These are phyloP conservation scores for Hapalemur alaotrensis DNA, from an alignment of 2,797 vertebrate species.

Conservation along the genomic window DNA sequence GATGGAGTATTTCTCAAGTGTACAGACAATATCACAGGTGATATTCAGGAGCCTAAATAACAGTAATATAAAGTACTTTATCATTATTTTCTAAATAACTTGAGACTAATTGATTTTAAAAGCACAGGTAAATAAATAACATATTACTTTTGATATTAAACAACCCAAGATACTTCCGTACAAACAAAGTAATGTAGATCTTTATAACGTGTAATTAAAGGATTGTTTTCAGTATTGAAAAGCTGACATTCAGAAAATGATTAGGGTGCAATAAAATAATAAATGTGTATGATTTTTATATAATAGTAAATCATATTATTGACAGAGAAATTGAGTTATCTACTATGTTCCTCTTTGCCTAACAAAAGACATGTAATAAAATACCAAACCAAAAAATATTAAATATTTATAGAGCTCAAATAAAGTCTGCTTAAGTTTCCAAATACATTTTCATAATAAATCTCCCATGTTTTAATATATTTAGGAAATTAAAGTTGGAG, in stretches of 20 bases:
- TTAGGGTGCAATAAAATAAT: not conserved
- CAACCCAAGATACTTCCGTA: not conserved
- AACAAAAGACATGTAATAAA: not conserved
- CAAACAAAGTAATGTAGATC: conserved; percentile 4
- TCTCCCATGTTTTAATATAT: not conserved
- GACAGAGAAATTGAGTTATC: not conserved
- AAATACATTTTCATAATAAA: conserved; percentile 23
- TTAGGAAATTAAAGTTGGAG: conserved; percentile 27
- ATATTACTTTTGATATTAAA: not conserved
- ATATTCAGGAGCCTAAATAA: not conserved
- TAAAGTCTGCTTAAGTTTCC: not conserved
- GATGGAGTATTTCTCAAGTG: not conserved
- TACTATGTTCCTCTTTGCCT: conserved; percentile 25
- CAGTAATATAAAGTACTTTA: not conserved
- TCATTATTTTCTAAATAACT: not conserved
- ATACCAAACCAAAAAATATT: not conserved
- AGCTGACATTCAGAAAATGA: not conserved
- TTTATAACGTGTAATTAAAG: not conserved
- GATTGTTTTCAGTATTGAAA: not conserved
- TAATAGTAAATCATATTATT: not conserved
- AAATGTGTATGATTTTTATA: not conserved
- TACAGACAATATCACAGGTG: not conserved
- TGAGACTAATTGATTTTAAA: conserved; percentile 19
- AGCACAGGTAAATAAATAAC: not conserved
- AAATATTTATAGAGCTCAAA: not conserved